Evolutionary conservation across 2,888 invertebrate species (phyloP), one percentile per base, ranked within the genome.

Genomic region (Deroplatys truncata): DNA sequence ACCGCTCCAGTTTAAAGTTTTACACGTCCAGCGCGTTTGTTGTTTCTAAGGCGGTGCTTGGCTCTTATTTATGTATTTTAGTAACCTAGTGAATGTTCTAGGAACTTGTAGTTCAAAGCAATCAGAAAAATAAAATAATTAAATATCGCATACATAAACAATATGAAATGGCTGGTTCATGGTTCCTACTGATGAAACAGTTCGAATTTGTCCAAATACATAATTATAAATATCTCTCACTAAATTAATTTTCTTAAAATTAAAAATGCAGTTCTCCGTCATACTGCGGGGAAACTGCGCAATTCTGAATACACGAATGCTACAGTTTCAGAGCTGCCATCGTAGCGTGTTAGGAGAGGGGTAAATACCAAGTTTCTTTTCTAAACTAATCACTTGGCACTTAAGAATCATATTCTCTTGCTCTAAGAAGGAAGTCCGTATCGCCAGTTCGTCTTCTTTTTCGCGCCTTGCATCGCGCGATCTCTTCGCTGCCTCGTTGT

Each of bases 401-500:
- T 96, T 95, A 31, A 98, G 93, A 92, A 96, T 96, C n/a, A 97
- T 94, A 93, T 98, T 97, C 93, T 98, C 98, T 92, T 97, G 97
- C 93, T 98, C 98, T 29, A 99, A 94, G 92, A 96, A 97, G 0
- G 97, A 97, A 0, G 98, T 98, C 90, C 98, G 95, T 84, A 98
- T 97, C 0, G 98, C 98, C 88, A 98, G 96, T 92, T 98, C 98
- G 91, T 98, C 98, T 93, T 99, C 99, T 92, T 98, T 97, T 84
- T 97, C 96, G 91, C 98, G 95, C 90, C 99, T 94, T 0, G 98
- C 96, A 92, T 99, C 99, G 5, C 99, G 95, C 0, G 98, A 98
- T 91, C 98, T 95, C 93, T 99, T 99, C 0, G 99, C 99, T 0
- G 99, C 99, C 91, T 97, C 97, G 93, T 99, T 99, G 93, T 99